Base-by-base conservation (phyloP, 2,888 invertebrate genomes). In the Tenthredo notha region DNA sequence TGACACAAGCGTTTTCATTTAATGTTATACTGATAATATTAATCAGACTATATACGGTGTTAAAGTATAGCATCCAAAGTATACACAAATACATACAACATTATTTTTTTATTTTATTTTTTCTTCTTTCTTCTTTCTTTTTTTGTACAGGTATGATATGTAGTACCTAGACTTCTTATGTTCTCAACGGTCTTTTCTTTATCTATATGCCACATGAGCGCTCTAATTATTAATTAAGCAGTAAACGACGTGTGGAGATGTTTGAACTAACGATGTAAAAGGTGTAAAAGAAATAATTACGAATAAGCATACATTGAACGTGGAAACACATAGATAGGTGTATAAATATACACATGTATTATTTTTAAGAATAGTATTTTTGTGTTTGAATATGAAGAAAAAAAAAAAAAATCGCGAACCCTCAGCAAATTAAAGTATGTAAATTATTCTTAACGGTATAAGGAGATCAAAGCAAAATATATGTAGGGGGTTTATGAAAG, bases 231-330 rank as follows among this genome's bases (percentile, higher is more conserved):
- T n/a, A 61, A 61, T 61, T 61, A 61, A 25, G 61, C 21, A 12
- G 25, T 61, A 25, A 25, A 61, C 12, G 61, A 61, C 25, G 25
- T 21, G 12, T 21, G 25, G 61, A 25, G 61, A 54, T 54, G n/a
- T n/a, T 54, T 54, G n/a, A 54, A n/a, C 54, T 54, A 54, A 54
- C 54, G 54, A 54, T 54, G 54, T 54, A 54, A 54, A 54, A n/a
- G 6, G n/a, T 54, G 54, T 54, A 54, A 54, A 54, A 54, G n/a
- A 54, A 54, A 54, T 54, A 54, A 54, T 54, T n/a, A 54, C 54
- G n/a, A 6, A 54, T n/a, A n/a, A 54, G 54, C 54, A 54, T 54
- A n/a, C 54, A n/a, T 54, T 54, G 54, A 54, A 54, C 54, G 54
- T n/a, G n/a, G n/a, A n/a, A 2, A 50, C n/a, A n/a, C 6, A 50